Conservation (phyloP, 2,888 invertebrate species). For the Eubasilissa splendida region DNA sequence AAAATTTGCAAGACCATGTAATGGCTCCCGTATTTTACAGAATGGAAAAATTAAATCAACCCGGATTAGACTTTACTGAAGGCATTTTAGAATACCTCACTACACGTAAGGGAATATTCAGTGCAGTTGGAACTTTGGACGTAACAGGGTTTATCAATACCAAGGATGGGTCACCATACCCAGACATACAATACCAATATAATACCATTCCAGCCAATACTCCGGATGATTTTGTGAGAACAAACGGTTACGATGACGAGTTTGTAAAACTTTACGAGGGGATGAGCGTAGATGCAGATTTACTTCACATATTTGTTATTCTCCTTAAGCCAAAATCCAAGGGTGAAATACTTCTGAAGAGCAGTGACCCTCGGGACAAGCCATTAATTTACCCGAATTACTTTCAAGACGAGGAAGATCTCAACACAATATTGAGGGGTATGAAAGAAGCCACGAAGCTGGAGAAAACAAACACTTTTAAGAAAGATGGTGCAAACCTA, state of each 20-base stretch:
- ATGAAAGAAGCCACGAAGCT: slow-evolving; percentile 63
- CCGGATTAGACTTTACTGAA: slow-evolving; percentile 8
- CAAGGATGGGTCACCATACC: slow-evolving; percentile 57
- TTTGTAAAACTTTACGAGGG: slow-evolving; percentile 61
- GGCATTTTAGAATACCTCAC: slow-evolving; percentile 31
- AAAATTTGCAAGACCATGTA: slow-evolving; percentile 73
- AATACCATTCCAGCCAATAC: slow-evolving; percentile 57
- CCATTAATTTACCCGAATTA: slow-evolving; percentile 76
- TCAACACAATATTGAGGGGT: slow-evolving; percentile 65
- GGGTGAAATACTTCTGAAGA: slow-evolving; percentile 78
- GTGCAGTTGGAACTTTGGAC: slow-evolving; percentile 61
- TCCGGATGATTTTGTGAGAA: slow-evolving; percentile 53
- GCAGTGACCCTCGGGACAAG: slow-evolving; percentile 75
- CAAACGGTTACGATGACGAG: slow-evolving; percentile 42
- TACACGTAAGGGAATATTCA: slow-evolving; percentile 60
- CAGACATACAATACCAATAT: slow-evolving; percentile 62
- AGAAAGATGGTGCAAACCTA: slow-evolving; percentile 62
- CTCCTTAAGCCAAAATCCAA: slow-evolving; percentile 75
- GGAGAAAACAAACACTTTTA: slow-evolving; percentile 65
- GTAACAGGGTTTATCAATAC: slow-evolving; percentile 48
- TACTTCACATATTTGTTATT: slow-evolving; percentile 65
- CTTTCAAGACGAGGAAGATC: slow-evolving; percentile 70
- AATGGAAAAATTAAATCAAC: slow-evolving; percentile 54
- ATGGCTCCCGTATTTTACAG: slow-evolving; percentile 62
- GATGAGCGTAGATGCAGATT: slow-evolving; percentile 61